These are phyloP conservation scores for Pipra filicauda DNA, from an alignment of 2,113 vertebrate genomes.

Conservation along the genomic window DNA sequence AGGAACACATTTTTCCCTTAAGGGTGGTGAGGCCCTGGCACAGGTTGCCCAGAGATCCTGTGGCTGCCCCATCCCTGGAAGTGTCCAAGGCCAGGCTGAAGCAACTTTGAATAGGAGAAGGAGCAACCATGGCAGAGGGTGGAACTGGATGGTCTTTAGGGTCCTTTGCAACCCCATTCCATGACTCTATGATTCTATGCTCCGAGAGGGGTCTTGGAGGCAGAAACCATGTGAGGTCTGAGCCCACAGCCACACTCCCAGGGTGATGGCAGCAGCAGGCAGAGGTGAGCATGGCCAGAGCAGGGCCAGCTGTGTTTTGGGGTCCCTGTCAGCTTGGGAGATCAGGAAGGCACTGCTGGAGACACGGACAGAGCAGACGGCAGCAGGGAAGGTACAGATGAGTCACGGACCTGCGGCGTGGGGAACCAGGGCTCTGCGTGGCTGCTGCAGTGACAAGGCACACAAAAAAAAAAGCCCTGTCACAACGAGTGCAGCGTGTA, in stretches of 20 bases:
- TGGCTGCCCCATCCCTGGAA: neutral
- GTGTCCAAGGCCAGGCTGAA: neutral
- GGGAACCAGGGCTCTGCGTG: neutral
- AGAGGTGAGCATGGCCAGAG: neutral
- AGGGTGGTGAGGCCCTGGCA: neutral
- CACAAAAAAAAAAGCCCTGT: neutral
- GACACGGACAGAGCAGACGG: neutral
- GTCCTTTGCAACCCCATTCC: neutral
- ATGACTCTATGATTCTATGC: neutral
- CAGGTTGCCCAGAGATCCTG: neutral
- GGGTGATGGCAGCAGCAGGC: neutral
- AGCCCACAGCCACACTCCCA: neutral
- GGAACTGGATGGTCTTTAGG: neutral
- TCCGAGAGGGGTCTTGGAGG: neutral
- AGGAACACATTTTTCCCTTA: neutral
- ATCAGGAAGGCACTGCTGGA: neutral
- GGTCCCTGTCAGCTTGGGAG: neutral
- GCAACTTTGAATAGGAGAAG: neutral
- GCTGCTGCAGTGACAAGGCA: neutral
- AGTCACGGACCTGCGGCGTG: neutral
- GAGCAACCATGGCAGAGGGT: neutral
- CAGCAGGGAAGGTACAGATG: neutral
- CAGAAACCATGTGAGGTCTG: rapidly evolving
- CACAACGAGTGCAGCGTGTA: neutral
- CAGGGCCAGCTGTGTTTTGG: neutral